Evolutionary conservation across 2,888 invertebrate genomes (phyloP), one percentile per base, ranked within the genome.

Genomic region (Entomobrya proxima): DNA sequence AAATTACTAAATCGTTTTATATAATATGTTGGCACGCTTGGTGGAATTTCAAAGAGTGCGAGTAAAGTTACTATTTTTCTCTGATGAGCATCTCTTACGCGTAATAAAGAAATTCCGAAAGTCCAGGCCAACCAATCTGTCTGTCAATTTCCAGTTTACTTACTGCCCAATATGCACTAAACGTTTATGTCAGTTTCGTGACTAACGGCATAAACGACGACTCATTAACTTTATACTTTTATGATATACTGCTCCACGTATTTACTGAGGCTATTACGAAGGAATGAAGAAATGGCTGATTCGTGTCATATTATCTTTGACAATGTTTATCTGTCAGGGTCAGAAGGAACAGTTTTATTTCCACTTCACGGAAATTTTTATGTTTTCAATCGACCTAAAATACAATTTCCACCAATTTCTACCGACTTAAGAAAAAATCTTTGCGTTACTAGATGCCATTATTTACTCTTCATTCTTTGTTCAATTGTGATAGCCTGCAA

Each of bases 121-220:
- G 55, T 58, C 21, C 50, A 18, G 5, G n/a, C 50, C 58, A 58
- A 2, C 35, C 55, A 5, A 55, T n/a, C n/a, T n/a, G 9, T 55
- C 27, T 55, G 55, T 24, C 7, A 15, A 64, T 64, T 35, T 30
- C 58, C 30, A 32, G 58, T 32, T 61, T 7, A 15, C 2, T 47
- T 64, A 64, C 3, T 9, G 21, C 44, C 7, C 44, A 69, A 69
- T 79, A 79, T 18, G 47, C 50, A 79, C 21, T 67, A 67, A 79
- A 67, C 47, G 52, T 18, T 47, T 47, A 67, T 40, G 58, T 18
- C 37, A 32, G 27, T 50, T 79, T 21, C 67, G 79, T 50, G 67
- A 79, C 67, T 35, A 30, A 50, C 15, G 18, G 52, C 24, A 7
- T 24, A 47, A 47, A 30, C 24, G 30, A 30, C n/a, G 30, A 30